These are phyloP conservation scores for Danaus plexippus DNA, from an alignment of 1,140 invertebrate species.

Conservation along the genomic window DNA sequence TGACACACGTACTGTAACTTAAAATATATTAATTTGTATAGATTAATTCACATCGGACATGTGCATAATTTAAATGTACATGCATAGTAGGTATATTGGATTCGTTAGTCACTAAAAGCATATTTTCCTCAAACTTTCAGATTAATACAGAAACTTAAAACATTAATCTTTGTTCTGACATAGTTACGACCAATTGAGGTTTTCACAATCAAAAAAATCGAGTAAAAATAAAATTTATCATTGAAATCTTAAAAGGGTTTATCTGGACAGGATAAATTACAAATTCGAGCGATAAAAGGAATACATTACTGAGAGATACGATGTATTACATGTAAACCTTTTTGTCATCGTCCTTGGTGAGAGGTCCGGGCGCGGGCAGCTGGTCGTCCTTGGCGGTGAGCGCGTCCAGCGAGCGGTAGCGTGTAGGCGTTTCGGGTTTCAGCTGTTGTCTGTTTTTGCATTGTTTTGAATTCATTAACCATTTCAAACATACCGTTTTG, in stretches of 20 bases:
- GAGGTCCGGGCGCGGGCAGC: conserved; percentile 30
- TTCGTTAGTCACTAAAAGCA: no score
- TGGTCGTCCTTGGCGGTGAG: conserved; percentile 30
- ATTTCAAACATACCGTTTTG: no score
- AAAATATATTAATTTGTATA: conserved; percentile 2
- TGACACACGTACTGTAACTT: conserved; percentile 33
- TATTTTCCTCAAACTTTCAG: no score
- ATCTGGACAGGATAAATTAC: no score
- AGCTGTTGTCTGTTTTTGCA: conserved; percentile 24
- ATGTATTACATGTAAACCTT: conserved; percentile 21
- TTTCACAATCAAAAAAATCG: conserved; percentile 10
- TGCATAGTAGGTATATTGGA: no score
- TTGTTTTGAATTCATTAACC: no score
- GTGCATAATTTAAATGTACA: no score
- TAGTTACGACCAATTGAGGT: neutral
- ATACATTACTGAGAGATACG: conserved; percentile 1
- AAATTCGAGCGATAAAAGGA: neutral
- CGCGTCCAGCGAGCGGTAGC: conserved; percentile 60
- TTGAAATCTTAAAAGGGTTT: no score
- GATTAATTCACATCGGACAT: no score
- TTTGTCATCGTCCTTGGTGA: conserved; percentile 24
- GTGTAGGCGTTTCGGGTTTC: conserved; percentile 50
- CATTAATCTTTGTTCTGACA: no score
- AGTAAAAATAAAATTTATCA: conserved; percentile 10
- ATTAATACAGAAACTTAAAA: no score